These are phyloP conservation scores for Cheilosia urbana DNA, from an alignment of 2,888 invertebrate species.

Conservation along the genomic window DNA sequence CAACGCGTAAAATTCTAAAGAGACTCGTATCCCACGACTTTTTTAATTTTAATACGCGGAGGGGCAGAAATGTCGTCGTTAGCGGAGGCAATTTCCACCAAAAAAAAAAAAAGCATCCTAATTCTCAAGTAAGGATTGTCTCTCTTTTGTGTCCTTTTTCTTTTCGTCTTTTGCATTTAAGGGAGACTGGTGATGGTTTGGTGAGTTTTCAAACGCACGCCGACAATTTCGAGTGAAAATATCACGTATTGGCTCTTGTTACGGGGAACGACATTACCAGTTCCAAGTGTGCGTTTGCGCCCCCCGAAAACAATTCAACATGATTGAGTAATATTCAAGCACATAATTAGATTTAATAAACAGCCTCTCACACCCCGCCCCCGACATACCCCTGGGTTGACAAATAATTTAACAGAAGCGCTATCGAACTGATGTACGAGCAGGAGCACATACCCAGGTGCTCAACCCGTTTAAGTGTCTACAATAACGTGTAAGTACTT, in stretches of 20 bases:
- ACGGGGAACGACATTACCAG: neutral
- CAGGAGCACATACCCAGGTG: neutral
- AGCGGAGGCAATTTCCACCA: slow-evolving; percentile 21
- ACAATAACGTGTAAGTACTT: slow-evolving; percentile 61
- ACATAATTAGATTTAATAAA: slow-evolving; percentile 60
- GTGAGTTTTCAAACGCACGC: slow-evolving; percentile 6
- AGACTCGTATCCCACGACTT: slow-evolving; percentile 5
- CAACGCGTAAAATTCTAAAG: slow-evolving; percentile 40
- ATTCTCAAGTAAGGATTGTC: slow-evolving; percentile 4
- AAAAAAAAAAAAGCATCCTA: slow-evolving; percentile 18
- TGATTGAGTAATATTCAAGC: slow-evolving; percentile 50
- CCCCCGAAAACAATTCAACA: slow-evolving; percentile 43
- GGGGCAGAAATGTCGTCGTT: slow-evolving; percentile 4
- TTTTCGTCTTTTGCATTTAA: neutral
- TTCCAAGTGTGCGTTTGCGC: too few relatives aligned
- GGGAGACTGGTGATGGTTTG: neutral
- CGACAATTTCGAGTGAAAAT: slow-evolving; percentile 40
- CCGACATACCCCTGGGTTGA: neutral
- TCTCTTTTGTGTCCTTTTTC: neutral
- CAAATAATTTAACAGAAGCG: slow-evolving; percentile 30
- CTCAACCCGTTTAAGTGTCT: slow-evolving; percentile 45
- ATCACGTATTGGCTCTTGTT: slow-evolving; percentile 27
- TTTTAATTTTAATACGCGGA: slow-evolving; percentile 30
- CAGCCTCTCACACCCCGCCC: neutral
- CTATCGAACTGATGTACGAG: slow-evolving; percentile 36